Percentiles rank a stretch among this genome's conserved stretches.
Evolutionary conservation across 1,140 invertebrate species (phyloP).

Genomic region (Cydia pomonella): DNA sequence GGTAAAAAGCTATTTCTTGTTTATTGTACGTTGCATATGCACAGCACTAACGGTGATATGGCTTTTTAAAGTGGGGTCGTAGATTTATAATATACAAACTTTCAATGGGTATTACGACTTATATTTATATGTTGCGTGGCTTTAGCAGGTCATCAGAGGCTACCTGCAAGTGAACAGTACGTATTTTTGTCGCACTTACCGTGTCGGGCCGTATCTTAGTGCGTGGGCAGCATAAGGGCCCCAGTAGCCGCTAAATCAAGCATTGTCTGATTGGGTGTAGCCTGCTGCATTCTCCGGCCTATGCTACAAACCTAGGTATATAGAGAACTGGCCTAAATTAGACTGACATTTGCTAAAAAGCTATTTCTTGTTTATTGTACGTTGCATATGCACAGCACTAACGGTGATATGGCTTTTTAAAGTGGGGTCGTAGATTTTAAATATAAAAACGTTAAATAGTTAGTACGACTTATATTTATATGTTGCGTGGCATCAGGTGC

Average conservation of each 20-base stretch:
- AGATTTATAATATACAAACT: not conserved
- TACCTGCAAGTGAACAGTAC: no score
- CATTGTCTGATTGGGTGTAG: slow-evolving; percentile 68
- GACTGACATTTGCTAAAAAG: no score
- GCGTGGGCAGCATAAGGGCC: slow-evolving; percentile 64
- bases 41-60: not conserved
- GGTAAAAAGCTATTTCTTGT: no score
- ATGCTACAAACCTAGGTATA: slow-evolving; percentile 26
- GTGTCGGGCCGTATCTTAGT: slow-evolving; percentile 54
- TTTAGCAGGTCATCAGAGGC: no score
- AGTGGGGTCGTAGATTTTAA: not conserved
- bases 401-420: not conserved
- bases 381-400: not conserved
- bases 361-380: not conserved
- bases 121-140: no score
- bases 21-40: not conserved
- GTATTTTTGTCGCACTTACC: slow-evolving; percentile 16
- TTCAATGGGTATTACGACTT: not conserved
- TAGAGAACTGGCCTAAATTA: slow-evolving; percentile 19
- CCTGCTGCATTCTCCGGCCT: slow-evolving; percentile 47
- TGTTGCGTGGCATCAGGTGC: no score
- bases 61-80: not conserved
- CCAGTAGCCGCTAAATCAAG: slow-evolving; percentile 63
- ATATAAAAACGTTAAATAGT: not conserved
- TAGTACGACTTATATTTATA: no score